Conservation (phyloP, 1,140 invertebrate genomes). For the Ruditapes philippinarum region DNA sequence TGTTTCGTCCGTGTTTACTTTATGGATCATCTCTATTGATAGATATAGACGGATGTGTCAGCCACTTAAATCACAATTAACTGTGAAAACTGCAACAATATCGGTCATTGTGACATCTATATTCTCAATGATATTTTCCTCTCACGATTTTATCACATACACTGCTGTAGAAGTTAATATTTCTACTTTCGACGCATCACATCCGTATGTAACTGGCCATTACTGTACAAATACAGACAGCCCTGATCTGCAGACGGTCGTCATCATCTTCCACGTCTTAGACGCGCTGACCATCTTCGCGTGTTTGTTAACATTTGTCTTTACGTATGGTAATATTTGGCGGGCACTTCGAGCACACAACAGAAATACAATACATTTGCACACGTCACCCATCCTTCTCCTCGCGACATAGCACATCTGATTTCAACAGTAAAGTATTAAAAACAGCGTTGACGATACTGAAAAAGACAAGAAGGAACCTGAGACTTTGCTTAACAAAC, state of each 20-base stretch:
- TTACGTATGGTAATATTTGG: conserved; percentile 23
- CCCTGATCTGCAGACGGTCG: not conserved
- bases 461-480: not conserved
- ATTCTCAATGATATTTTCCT: not conserved
- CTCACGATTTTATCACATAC: conserved; percentile 35
- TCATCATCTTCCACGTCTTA: not conserved
- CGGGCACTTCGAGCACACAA: not conserved
- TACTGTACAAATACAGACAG: conserved; percentile 37
- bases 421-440: not conserved
- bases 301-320: conserved; percentile 9
- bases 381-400: no score
- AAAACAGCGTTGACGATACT: not conserved
- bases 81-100: not conserved
- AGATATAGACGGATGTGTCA: conserved; percentile 40
- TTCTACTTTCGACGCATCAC: not conserved
- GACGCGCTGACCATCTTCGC: not conserved
- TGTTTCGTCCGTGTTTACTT: conserved; percentile 1
- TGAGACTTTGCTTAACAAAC: not conserved
- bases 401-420: not conserved
- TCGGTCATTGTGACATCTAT: not conserved
- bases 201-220: not conserved
- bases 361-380: not conserved
- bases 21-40: conserved; percentile 29
- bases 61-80: conserved; percentile 15
- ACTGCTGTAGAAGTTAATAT: not conserved